Evolutionary conservation across 2,113 vertebrate genomes (phyloP).

Genomic region (Mesocricetus auratus): DNA sequence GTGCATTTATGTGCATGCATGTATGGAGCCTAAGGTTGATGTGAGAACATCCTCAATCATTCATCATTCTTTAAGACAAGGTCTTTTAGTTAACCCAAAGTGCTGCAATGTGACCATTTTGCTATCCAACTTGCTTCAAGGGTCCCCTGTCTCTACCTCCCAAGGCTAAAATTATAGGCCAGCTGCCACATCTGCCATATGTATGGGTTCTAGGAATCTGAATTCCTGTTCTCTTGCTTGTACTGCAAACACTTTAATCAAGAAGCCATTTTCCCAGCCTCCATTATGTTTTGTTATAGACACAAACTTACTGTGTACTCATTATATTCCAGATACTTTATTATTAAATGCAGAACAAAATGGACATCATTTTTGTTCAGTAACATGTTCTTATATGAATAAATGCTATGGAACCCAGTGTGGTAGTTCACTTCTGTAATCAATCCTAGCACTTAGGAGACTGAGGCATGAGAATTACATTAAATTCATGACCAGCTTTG

Average conservation of each 20-base stretch:
- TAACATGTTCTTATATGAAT: not conserved
- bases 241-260: not conserved
- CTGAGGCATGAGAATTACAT: not conserved
- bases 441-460: not conserved
- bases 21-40: not conserved
- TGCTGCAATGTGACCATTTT: not conserved
- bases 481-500: not conserved
- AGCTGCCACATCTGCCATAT: not conserved
- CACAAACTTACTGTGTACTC: not conserved
- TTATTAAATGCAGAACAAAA: constrained; percentile 21
- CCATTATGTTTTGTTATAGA: not conserved
- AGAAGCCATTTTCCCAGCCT: not conserved
- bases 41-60: not conserved
- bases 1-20: not conserved
- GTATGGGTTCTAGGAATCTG: not conserved
- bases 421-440: not conserved
- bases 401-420: not conserved
- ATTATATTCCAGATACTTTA: not conserved
- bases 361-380: not conserved
- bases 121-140: not conserved
- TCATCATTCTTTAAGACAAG: not conserved
- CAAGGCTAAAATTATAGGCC: not conserved
- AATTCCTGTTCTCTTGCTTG: not conserved
- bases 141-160: not conserved
- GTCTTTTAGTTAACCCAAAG: not conserved